A percentile compares a stretch with the other conserved stretches of the same genome.
Evolutionary conservation across 1,140 invertebrate genomes (phyloP).

Genomic region (Nasonia vitripennis): DNA sequence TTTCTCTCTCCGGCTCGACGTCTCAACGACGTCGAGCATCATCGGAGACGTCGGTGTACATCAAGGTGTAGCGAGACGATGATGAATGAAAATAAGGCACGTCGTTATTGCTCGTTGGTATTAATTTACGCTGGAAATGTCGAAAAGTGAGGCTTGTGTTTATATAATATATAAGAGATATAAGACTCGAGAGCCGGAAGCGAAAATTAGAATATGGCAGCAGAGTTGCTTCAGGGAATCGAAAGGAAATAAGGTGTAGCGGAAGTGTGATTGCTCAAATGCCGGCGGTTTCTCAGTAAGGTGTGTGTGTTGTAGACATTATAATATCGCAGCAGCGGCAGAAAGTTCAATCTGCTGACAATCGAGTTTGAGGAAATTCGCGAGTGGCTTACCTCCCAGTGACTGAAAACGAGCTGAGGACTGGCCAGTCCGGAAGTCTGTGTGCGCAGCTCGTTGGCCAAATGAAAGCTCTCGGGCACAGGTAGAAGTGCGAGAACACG

Average conservation of each 20-base stretch:
- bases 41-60: no score
- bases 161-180: no score
- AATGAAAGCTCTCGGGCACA: conserved; percentile 96
- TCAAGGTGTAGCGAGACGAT: not conserved
- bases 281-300: not conserved
- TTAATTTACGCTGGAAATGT: not conserved
- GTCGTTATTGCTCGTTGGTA: not conserved
- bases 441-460: conserved; percentile 93
- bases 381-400: conserved; percentile 89
- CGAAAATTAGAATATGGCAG: conserved; percentile 13
- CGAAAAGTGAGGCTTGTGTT: not conserved
- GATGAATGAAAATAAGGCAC: not conserved
- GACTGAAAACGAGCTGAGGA: conserved; percentile 96
- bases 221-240: conserved; percentile 20
- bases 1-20: not conserved
- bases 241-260: conserved; percentile 9
- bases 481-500: conserved; percentile 92
- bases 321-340: not conserved
- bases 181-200: not conserved
- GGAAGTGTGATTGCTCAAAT: conserved; percentile 29
- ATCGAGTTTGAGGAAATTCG: conserved; percentile 18
- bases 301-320: not conserved
- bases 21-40: no score
- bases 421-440: conserved; percentile 96
- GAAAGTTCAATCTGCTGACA: conserved; percentile 8